A percentile compares a stretch with the other conserved stretches of the same genome.
phyloP scores from a whole-genome alignment of 2,797 vertebrate genomes.

The Podarcis lilfordi region DNA sequence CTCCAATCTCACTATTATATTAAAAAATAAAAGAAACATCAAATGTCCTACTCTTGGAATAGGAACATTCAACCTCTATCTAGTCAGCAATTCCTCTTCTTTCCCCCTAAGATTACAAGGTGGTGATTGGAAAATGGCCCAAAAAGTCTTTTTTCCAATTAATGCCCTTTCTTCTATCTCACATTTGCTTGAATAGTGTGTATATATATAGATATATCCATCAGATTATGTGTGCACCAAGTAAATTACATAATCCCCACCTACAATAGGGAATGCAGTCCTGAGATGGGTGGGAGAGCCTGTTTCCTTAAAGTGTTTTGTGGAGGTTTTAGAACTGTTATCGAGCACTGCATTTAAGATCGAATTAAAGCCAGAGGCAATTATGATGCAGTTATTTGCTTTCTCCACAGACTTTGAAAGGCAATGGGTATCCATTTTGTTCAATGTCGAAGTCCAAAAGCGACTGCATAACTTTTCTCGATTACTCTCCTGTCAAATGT shows the following conservation, averaged over 20 bases:
- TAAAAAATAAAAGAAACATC: slow-evolving; percentile 4
- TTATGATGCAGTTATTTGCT: slow-evolving; percentile 40
- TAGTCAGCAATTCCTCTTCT: slow-evolving; percentile 2
- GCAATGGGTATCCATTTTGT: slow-evolving; percentile 26
- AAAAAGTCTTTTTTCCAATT: slow-evolving; percentile 21
- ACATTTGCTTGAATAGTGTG: background rate
- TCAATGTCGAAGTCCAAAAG: slow-evolving; percentile 18
- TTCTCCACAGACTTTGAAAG: slow-evolving; percentile 23
- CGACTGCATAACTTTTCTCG: background rate
- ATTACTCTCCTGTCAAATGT: background rate
- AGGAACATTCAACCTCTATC: background rate
- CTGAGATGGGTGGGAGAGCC: no score
- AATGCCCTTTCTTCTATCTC: background rate
- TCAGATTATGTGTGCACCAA: background rate
- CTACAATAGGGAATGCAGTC: background rate
- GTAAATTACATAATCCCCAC: slow-evolving; percentile 25
- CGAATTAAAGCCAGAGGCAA: slow-evolving; percentile 49
- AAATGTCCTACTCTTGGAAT: slow-evolving; percentile 25
- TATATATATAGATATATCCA: background rate
- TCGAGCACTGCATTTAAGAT: slow-evolving; percentile 34
- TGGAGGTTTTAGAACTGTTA: slow-evolving; percentile 40
- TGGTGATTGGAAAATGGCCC: slow-evolving; percentile 17
- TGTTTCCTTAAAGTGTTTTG: slow-evolving; percentile 39
- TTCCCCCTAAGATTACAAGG: background rate
- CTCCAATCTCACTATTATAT: background rate